phyloP scores from a whole-genome alignment of 2,888 invertebrate species.

The Serripes groenlandicus region DNA sequence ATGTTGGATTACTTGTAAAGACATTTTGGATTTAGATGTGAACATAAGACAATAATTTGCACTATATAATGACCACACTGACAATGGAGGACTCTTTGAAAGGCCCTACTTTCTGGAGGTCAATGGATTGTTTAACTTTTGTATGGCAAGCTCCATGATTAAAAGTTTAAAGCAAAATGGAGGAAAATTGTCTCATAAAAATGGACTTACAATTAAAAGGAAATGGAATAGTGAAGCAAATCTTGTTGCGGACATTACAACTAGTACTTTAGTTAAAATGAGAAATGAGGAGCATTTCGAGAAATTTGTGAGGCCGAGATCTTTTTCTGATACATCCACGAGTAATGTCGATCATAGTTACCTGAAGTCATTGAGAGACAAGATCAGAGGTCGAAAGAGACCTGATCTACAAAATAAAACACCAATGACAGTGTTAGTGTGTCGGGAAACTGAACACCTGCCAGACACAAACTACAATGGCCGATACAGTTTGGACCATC shows the following conservation, averaged over 20 bases:
- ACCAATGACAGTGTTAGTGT: conserved; percentile 55
- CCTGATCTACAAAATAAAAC: conserved; percentile 16
- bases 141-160: not conserved
- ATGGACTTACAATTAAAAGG: not conserved
- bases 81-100: no score
- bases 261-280: not conserved
- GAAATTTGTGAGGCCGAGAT: conserved; percentile 54
- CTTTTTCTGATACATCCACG: conserved; percentile 58
- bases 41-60: no score
- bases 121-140: no score
- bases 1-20: no score
- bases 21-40: no score
- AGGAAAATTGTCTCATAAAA: conserved; percentile 5
- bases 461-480: not conserved
- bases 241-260: not conserved
- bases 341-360: conserved; percentile 35
- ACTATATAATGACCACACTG: no score
- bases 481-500: not conserved
- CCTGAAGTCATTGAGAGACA: conserved; percentile 25
- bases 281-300: conserved; percentile 28
- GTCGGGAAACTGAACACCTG: conserved; percentile 46
- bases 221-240: not conserved
- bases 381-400: conserved; percentile 19
- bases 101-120: no score
- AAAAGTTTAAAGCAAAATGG: not conserved